A percentile compares a stretch with the other conserved stretches of the same genome.
These are phyloP conservation scores for Sandelia bainsii DNA, from an alignment of 2,797 vertebrate genomes.

Conservation along the genomic window DNA sequence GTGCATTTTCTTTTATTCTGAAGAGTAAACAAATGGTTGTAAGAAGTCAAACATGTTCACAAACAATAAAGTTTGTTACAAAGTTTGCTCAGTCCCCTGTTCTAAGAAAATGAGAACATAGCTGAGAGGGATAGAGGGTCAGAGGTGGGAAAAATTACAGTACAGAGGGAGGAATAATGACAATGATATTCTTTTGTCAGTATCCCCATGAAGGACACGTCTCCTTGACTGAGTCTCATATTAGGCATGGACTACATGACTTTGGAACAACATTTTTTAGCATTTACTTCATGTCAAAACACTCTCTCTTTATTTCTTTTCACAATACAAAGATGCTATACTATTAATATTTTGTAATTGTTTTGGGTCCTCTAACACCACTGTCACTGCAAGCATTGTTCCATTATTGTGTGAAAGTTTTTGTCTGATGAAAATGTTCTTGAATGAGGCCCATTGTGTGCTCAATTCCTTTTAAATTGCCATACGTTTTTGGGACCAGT, in stretches of 20 bases:
- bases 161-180: no score
- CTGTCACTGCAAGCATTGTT: not conserved
- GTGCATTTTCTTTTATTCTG: constrained; percentile 27
- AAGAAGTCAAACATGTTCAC: constrained; percentile 41
- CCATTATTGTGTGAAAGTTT: no score
- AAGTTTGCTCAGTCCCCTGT: not conserved
- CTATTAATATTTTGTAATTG: not conserved
- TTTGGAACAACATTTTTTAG: not conserved
- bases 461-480: not conserved
- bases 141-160: not conserved
- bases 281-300: not conserved
- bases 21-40: constrained; percentile 48
- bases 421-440: no score
- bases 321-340: not conserved
- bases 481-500: not conserved
- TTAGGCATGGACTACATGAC: not conserved
- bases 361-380: not conserved
- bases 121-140: no score
- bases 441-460: not conserved
- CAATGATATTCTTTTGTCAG: not conserved
- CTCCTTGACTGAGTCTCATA: not conserved
- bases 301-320: not conserved
- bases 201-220: not conserved
- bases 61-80: constrained; percentile 21
- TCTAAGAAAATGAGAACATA: not conserved